phyloP scores from a whole-genome alignment of 2,888 invertebrate species.

The Eristalis intricaria region DNA sequence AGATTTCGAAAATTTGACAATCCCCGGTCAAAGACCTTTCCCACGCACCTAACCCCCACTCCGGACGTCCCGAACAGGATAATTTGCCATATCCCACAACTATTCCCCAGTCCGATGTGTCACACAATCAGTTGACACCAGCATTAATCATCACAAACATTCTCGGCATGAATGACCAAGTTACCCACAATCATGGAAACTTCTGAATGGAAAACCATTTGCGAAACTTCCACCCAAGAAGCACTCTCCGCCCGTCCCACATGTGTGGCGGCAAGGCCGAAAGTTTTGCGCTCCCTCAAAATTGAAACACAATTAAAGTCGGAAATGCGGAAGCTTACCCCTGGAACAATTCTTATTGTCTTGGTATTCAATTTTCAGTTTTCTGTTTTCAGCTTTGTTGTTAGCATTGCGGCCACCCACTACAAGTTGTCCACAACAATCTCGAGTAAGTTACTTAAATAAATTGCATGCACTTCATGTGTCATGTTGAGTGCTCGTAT shows the following conservation, averaged over 20 bases:
- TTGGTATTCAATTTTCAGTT: not conserved
- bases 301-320: not conserved
- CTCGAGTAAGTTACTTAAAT: constrained; percentile 8
- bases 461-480: constrained; percentile 32
- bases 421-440: not conserved
- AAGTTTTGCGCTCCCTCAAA: not conserved
- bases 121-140: not conserved
- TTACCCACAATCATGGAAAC: not conserved
- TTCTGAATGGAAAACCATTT: not conserved
- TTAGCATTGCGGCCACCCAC: not conserved
- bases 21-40: not conserved
- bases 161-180: not conserved
- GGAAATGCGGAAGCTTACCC: not conserved
- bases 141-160: not conserved
- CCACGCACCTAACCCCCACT: not conserved
- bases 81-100: not conserved
- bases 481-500: constrained; percentile 5
- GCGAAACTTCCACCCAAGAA: not conserved
- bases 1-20: not conserved
- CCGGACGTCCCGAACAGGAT: not conserved
- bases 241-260: not conserved
- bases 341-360: not conserved
- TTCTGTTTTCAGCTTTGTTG: not conserved
- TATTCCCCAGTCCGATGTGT: not conserved
- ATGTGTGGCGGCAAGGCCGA: not conserved